phyloP scores from a whole-genome alignment of 2,113 vertebrate species.

The Proteles cristata region DNA sequence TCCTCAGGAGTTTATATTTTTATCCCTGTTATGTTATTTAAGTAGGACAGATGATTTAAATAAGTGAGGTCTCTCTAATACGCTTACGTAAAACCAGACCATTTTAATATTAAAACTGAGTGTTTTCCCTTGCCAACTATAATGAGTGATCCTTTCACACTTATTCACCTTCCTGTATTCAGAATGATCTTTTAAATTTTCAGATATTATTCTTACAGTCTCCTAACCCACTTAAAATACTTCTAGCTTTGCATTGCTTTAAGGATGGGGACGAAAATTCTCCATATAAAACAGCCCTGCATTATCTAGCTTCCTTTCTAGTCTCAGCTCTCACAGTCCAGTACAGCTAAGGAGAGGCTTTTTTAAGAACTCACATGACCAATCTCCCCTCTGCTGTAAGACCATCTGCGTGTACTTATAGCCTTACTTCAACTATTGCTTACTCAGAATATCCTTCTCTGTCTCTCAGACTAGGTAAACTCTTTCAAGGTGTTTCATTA shows the following conservation, averaged over 20 bases:
- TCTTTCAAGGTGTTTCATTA: not conserved
- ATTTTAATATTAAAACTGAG: not conserved
- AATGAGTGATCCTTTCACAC: not conserved
- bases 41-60: not conserved
- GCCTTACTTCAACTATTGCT: not conserved
- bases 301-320: not conserved
- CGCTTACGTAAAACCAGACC: not conserved
- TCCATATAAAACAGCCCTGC: not conserved
- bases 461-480: not conserved
- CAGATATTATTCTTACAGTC: not conserved
- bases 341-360: not conserved
- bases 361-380: not conserved
- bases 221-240: not conserved
- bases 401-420: not conserved
- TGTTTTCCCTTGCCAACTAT: not conserved
- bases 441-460: not conserved
- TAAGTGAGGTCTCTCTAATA: not conserved
- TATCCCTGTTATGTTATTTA: not conserved
- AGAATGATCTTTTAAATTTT: not conserved
- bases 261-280: not conserved
- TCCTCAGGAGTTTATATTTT: not conserved
- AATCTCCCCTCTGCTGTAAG: not conserved
- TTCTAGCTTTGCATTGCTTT: not conserved
- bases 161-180: not conserved
- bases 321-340: not conserved